A percentile compares a stretch with the other conserved stretches of the same genome.
phyloP scores from a whole-genome alignment of 1,140 invertebrate genomes.

The Popillia japonica region DNA sequence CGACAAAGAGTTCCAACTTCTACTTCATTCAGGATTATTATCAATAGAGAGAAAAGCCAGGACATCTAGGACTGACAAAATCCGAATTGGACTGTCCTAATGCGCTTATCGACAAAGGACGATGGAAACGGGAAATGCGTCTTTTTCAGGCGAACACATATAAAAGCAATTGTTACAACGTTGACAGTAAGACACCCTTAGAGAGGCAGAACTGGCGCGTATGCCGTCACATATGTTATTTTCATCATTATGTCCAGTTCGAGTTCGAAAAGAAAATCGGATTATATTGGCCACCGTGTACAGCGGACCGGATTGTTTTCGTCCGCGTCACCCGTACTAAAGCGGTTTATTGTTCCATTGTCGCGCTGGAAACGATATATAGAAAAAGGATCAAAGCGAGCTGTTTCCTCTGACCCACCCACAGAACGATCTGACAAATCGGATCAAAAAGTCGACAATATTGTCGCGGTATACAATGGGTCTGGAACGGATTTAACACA shows the following conservation, averaged over 20 bases:
- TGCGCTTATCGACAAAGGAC: constrained; percentile 28
- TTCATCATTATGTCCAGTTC: constrained; percentile 57
- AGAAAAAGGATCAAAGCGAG: constrained; percentile 56
- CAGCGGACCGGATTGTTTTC: constrained; percentile 37
- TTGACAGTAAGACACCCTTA: constrained; percentile 61
- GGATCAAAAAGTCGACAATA: constrained; percentile 62
- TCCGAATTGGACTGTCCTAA: constrained; percentile 25
- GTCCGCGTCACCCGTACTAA: background rate
- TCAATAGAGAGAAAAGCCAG: background rate
- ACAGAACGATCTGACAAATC: constrained; percentile 60
- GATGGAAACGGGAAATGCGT: constrained; percentile 37
- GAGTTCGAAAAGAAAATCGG: constrained; percentile 54
- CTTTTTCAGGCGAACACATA: constrained; percentile 47
- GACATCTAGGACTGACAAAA: constrained; percentile 2
- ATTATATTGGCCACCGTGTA: constrained; percentile 56
- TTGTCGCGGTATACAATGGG: constrained; percentile 57
- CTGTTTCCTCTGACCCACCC: constrained; percentile 55
- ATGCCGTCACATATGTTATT: constrained; percentile 59
- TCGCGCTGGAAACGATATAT: constrained; percentile 52
- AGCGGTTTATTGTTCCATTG: background rate
- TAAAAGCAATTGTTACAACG: constrained; percentile 55
- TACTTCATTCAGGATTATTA: constrained; percentile 38
- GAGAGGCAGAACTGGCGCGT: constrained; percentile 52
- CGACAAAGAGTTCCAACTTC: constrained; percentile 34
- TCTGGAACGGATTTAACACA: constrained; percentile 53